Evolutionary conservation across 2,888 invertebrate species (phyloP), one percentile per base, ranked within the genome.

Genomic region (Augochlorella aurata): DNA sequence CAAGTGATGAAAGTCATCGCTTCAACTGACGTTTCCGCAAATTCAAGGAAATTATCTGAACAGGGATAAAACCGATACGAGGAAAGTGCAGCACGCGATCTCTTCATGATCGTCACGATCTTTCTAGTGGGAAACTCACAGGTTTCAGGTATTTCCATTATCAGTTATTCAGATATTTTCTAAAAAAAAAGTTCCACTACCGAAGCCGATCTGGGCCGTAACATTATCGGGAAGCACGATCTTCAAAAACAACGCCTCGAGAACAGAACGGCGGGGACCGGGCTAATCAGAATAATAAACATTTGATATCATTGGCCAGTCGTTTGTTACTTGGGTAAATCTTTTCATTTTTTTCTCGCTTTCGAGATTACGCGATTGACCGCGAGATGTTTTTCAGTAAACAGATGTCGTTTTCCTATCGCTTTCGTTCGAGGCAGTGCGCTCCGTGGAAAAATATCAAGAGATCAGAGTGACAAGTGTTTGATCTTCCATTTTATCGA

Each of bases 181-280:
- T 45, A 24, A 80, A 71, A 24, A 58, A 58, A 58, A 72, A 68
- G 58, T 81, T 74, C 74, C 81, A 74, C 58, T 21, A 61, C 29
- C 47, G 18, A 38, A n/a, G 24, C 14, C 44, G 50, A 66, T 70
- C 21, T 29, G 29, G 29, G 21, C 52, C 44, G 10, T 50, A 58
- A 38, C 29, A 66, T 73, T 82, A 82, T 82, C 82, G 71, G 29
- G 14, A 18, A 63, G 21, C 24, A 63, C 38, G 71, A 83, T 83
- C 83, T 84, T 65, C 69, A 65, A 82, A 84, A 84, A 83, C 83
- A 83, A 71, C 61, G 65, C 68, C 24, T 44, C 14, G n/a, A 49
- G 24, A 29, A 66, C 47, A 44, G 16, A 18, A n/a, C 45, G 66
- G 5, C 18, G 44, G 38, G 44, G 18, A 18, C 65, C 61, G 69